These are phyloP conservation scores for Rhopilema esculentum DNA, from an alignment of 30 jellyfish, hydroid and myxozoan genomes.

Conservation along the genomic window DNA sequence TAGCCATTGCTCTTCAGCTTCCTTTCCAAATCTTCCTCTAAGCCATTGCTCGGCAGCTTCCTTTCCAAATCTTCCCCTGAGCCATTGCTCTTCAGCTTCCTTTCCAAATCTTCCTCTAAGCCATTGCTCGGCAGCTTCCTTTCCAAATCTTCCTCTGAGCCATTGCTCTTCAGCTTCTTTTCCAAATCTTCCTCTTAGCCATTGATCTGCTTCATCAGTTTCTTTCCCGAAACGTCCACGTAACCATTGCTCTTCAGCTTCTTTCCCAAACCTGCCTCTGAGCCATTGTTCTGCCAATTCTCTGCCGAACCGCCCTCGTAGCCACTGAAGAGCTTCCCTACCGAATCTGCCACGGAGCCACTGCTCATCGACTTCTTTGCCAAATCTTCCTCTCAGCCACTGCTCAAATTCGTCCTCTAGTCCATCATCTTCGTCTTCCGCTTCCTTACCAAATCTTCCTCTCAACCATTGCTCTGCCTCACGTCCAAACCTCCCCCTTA, in stretches of 20 bases:
- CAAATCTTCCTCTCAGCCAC: constrained; percentile 62
- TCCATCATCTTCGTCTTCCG: constrained; percentile 58
- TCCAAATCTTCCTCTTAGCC: constrained; percentile 74
- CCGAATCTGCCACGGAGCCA: constrained; percentile 66
- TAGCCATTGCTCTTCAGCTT: constrained; percentile 73
- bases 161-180: constrained; percentile 54
- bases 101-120: constrained; percentile 76
- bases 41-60: constrained; percentile 56
- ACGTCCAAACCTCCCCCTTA: constrained; percentile 72
- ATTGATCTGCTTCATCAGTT: constrained; percentile 34
- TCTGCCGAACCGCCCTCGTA: constrained; percentile 70
- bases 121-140: constrained; percentile 61
- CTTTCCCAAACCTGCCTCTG: constrained; percentile 74
- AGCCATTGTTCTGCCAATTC: constrained; percentile 68
- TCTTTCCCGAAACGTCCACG: constrained; percentile 61
- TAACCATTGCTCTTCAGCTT: constrained; percentile 39
- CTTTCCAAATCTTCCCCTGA: constrained; percentile 75
- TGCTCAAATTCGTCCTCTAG: constrained; percentile 63
- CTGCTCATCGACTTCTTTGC: constrained; percentile 67
- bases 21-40: constrained; percentile 65
- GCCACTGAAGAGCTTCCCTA: constrained; percentile 59
- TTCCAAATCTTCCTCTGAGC: constrained; percentile 78
- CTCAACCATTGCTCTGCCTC: constrained; percentile 80
- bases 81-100: constrained; percentile 60
- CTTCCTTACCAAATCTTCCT: constrained; percentile 87